phyloP scores from a whole-genome alignment of 2,797 vertebrate genomes.

The Eospalax fontanierii region DNA sequence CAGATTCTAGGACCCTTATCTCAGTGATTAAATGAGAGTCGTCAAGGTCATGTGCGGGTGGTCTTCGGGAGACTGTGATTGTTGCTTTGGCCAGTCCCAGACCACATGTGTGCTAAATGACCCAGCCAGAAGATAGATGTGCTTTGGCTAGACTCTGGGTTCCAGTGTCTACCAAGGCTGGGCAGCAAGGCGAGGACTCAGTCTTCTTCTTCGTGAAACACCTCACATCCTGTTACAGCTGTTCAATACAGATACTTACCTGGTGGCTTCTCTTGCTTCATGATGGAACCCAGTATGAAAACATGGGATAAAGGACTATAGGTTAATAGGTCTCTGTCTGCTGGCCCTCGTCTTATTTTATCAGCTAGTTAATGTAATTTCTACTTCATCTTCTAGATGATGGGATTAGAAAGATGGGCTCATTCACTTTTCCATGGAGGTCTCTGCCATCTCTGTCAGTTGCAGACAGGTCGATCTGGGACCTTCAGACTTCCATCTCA shows the following conservation, averaged over 20 bases:
- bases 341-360: not conserved
- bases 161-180: not conserved
- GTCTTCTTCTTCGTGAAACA: not conserved
- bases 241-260: not conserved
- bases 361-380: not conserved
- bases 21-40: not conserved
- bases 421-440: not conserved
- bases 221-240: not conserved
- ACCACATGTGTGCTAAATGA: not conserved
- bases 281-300: not conserved
- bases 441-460: not conserved
- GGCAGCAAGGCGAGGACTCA: not conserved
- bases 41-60: not conserved
- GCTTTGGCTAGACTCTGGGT: not conserved
- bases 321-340: not conserved
- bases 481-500: not conserved
- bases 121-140: not conserved
- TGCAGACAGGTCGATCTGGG: not conserved
- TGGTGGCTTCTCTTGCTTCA: constrained; percentile 7
- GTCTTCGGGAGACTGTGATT: not conserved
- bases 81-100: not conserved
- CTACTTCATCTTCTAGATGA: not conserved
- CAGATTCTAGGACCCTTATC: not conserved
- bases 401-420: not conserved
- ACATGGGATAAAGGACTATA: too few species aligned